Base-by-base conservation (phyloP, 2,888 invertebrate genomes). In the Papilio elwesi region DNA sequence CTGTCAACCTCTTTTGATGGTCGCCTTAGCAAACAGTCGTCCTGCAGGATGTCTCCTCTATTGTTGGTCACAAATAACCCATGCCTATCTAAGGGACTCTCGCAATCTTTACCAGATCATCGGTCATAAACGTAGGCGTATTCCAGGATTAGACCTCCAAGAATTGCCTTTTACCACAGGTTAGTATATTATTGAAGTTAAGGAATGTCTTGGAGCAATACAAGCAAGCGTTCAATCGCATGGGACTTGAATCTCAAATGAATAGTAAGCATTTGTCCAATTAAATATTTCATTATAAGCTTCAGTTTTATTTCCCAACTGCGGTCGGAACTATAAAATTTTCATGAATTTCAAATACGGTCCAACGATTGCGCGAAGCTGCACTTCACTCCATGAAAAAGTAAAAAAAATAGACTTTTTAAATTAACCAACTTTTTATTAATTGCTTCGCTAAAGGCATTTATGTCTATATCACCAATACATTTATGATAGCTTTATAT, bases 361-460 rank as follows among this genome's bases (percentile, higher is more conserved):
- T n/a, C 47, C 66, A 59, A 59, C 55, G 55, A 43, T 47, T 36
- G 16, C 53, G 55, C 48, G 49, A 36, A 64, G 55, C 64, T 62
- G 52, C 62, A 62, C 67, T 47, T 52, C 11, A 36, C 53, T 72
- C 52, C 48, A 47, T 26, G 26, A 26, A 53, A 12, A n/a, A 53
- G n/a, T 68, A 12, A 57, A 68, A 72, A 70, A 72, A 68, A 48
- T 55, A 63, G 63, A n/a, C 67, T 55, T 53, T 70, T 68, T 11
- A 71, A 67, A 71, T 63, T 62, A 53, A 38, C 11, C 47, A 48
- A 59, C n/a, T n/a, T n/a, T n/a, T 70, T 26, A 70, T 64, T 65
- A 66, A 66, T 55, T 15, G n/a, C 12, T 47, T 62, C 12, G 62
- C 51, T 49, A 12, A 71, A 53, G 52, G 43, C 43, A n/a, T 72